Evolutionary conservation across 2,113 vertebrate genomes (phyloP).

Genomic region (Grammomys dolichurus): DNA sequence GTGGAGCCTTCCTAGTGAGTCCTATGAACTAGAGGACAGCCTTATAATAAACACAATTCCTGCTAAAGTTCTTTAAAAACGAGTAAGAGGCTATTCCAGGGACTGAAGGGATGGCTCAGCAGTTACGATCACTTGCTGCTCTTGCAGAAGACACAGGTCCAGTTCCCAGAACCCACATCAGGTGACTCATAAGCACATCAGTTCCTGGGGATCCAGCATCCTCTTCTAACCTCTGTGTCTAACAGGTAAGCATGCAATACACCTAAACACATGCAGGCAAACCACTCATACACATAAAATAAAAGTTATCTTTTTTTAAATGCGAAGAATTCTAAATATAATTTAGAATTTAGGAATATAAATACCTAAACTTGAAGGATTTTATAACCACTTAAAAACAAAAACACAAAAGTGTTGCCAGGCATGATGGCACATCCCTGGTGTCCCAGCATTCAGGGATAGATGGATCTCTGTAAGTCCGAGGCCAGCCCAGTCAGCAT

Average conservation of each 20-base stretch:
- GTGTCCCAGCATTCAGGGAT: neutral
- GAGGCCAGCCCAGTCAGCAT: neutral
- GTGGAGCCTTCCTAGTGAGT: neutral
- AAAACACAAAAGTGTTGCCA: neutral
- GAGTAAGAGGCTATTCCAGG: neutral
- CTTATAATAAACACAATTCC: neutral
- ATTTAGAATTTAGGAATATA: neutral
- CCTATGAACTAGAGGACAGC: neutral
- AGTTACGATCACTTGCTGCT: neutral
- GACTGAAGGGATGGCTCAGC: neutral
- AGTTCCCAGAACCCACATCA: neutral
- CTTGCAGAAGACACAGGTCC: neutral
- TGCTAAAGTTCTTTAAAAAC: neutral
- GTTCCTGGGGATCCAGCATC: neutral
- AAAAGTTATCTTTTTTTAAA: neutral
- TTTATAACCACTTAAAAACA: neutral
- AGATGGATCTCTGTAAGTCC: neutral
- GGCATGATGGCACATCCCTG: neutral
- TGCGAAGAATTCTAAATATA: neutral
- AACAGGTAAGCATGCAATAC: neutral
- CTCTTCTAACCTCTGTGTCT: neutral
- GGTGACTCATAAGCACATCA: neutral
- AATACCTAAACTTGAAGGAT: neutral
- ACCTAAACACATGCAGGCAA: neutral
- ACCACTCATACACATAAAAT: neutral